Evolutionary conservation across 1,140 invertebrate species (phyloP), one percentile per base, ranked within the genome.

Genomic region (Portunus trituberculatus): DNA sequence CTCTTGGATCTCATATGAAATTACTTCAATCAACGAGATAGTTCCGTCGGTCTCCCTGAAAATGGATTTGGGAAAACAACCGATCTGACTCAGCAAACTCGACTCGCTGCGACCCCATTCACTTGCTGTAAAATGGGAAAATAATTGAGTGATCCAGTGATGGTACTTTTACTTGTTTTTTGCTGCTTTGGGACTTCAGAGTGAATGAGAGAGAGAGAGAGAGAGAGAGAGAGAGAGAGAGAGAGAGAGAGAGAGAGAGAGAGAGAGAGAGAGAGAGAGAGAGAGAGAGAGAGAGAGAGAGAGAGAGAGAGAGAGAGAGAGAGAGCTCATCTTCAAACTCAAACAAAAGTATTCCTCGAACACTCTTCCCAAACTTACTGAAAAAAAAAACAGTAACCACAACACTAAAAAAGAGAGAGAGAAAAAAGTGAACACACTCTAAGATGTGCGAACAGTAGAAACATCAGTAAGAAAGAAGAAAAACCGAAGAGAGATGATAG

Each of bases 241-340:
- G 29, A 48, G 52, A 52, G 52, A 31, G n/a, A 52, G 89, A 91
- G 46, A 91, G 52, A 52, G 89, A 91, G 46, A 29, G 10, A n/a
- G n/a, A 28, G 14, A 14, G 29, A 59, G 14, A n/a, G 10, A 6
- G 29, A 28, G 14, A 28, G 25, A 28, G 25, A 59, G 46, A 20
- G 10, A 14, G 25, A 59, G 14, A n/a, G 10, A 20, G 29, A 31
- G 28, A 59, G 29, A 14, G n/a, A 31, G 86, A 87, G 86, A 87
- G 86, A 87, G 86, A 87, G 86, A 87, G 86, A 87, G 86, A 87
- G 45, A 87, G 86, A 87, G 86, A 87, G 86, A 87, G 86, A 87
- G 31, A 39, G 12, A 6, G 39, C 39, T 39, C 39, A 39, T 39
- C 39, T 39, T 39, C 39, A 39, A 39, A 39, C 39, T 39, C 39